These are phyloP conservation scores for Heteromormyrus szaboi DNA, from an alignment of 2,797 vertebrate genomes.

Conservation along the genomic window DNA sequence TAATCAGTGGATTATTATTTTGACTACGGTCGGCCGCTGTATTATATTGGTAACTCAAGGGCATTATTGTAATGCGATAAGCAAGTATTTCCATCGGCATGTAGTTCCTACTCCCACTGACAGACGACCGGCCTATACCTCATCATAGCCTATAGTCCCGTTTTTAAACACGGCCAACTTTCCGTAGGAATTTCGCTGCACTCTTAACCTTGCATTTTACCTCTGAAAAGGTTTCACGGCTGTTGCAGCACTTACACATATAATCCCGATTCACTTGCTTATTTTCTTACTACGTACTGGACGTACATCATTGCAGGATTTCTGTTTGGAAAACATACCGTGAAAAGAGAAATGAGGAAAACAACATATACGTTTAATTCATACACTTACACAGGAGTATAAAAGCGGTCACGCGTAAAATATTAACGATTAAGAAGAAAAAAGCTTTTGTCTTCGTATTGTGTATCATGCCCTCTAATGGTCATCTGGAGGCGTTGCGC, in stretches of 20 bases:
- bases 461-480: constrained; percentile 24
- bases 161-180: not conserved
- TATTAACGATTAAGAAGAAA: not conserved
- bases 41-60: not conserved
- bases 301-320: not conserved
- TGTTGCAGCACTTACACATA: not conserved
- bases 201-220: not conserved
- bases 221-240: not conserved
- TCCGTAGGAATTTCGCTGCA: not conserved
- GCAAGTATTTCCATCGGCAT: not conserved
- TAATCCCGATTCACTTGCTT: not conserved
- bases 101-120: not conserved
- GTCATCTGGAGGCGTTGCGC: not conserved
- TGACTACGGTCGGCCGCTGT: not conserved
- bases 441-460: not conserved
- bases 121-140: not conserved
- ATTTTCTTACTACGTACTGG: not conserved
- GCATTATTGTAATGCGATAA: not conserved
- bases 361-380: not conserved
- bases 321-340: not conserved
- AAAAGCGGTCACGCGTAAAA: not conserved
- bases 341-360: not conserved
- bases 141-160: not conserved
- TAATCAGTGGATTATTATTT: not conserved
- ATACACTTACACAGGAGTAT: not conserved